Conservation (phyloP, 2,888 invertebrate species). For the Hipparchia sbordonii region DNA sequence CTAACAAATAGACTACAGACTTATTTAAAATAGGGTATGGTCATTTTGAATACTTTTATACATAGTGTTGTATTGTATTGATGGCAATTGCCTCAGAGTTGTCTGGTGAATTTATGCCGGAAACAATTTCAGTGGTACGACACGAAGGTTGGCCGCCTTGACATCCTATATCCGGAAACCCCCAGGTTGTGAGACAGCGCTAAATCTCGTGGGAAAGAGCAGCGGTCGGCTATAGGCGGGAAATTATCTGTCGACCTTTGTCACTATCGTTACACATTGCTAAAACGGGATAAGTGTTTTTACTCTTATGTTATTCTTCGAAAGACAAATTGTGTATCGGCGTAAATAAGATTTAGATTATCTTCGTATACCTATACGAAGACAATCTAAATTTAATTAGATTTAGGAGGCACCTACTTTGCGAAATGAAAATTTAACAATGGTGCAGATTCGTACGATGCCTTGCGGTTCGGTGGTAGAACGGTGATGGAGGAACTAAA, state of each 20-base stretch:
- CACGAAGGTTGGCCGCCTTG: slow-evolving; percentile 64
- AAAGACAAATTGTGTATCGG: not conserved
- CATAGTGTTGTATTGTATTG: not conserved
- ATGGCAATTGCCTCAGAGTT: not conserved
- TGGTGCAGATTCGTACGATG: too few species aligned
- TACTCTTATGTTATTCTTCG: slow-evolving; percentile 16
- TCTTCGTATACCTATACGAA: too few species aligned
- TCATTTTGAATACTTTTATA: not conserved
- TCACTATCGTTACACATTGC: slow-evolving; percentile 55
- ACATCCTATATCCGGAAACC: slow-evolving; percentile 76
- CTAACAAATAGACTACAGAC: not conserved
- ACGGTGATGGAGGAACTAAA: too few species aligned
- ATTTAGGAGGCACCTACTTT: too few species aligned
- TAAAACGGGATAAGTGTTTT: slow-evolving; percentile 37
- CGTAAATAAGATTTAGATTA: not conserved
- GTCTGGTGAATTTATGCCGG: slow-evolving; percentile 47
- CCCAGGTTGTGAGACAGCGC: slow-evolving; percentile 67
- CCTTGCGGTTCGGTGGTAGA: too few species aligned
- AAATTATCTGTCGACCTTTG: slow-evolving; percentile 79
- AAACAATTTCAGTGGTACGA: slow-evolving; percentile 66
- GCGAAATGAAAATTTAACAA: too few species aligned
- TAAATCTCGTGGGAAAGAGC: slow-evolving; percentile 69
- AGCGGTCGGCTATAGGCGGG: slow-evolving; percentile 67
- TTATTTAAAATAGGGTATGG: too few species aligned
- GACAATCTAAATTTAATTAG: too few species aligned